A percentile compares a stretch with the other conserved stretches of the same genome.
Evolutionary conservation across 2,888 invertebrate genomes (phyloP).

Genomic region (Cephonodes hylas): DNA sequence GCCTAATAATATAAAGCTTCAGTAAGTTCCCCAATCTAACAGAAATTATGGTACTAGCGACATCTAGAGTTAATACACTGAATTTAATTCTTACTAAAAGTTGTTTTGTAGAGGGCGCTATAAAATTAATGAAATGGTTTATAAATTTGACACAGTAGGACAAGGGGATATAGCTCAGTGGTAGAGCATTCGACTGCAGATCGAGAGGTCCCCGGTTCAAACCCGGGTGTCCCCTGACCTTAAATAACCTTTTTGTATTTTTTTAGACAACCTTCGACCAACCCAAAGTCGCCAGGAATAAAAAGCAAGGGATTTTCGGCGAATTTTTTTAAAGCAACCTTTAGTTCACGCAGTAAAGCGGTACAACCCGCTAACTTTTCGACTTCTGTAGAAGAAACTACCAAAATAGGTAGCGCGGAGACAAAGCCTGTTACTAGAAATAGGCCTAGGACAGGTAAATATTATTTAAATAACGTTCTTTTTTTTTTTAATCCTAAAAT

Average conservation of each 20-base stretch:
- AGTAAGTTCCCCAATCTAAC: conserved; percentile 61
- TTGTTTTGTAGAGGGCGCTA: conserved; percentile 36
- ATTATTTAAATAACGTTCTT: not conserved
- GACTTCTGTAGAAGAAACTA: conserved; percentile 52
- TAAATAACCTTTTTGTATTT: conserved; percentile 19
- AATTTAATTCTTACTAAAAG: conserved; percentile 18
- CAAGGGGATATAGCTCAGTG: conserved; percentile 78
- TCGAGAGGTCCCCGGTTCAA: conserved; percentile 81
- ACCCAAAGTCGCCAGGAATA: conserved; percentile 28
- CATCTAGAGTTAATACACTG: conserved; percentile 42
- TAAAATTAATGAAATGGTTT: conserved; percentile 18
- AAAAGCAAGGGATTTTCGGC: conserved; percentile 58
- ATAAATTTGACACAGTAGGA: conserved; percentile 27
- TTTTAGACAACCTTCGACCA: conserved; percentile 26
- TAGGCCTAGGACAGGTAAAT: conserved; percentile 69
- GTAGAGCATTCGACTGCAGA: conserved; percentile 81
- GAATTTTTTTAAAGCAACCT: conserved; percentile 74
- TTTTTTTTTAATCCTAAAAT: not conserved
- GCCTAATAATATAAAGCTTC: conserved; percentile 62
- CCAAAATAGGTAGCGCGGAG: conserved; percentile 79
- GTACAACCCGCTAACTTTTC: conserved; percentile 52
- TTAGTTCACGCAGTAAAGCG: conserved; percentile 74
- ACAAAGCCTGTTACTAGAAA: conserved; percentile 75
- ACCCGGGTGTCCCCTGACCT: conserved; percentile 76
- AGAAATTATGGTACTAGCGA: conserved; percentile 36